Evolutionary conservation across 2,888 invertebrate genomes (phyloP).

Genomic region (Emesis russula): DNA sequence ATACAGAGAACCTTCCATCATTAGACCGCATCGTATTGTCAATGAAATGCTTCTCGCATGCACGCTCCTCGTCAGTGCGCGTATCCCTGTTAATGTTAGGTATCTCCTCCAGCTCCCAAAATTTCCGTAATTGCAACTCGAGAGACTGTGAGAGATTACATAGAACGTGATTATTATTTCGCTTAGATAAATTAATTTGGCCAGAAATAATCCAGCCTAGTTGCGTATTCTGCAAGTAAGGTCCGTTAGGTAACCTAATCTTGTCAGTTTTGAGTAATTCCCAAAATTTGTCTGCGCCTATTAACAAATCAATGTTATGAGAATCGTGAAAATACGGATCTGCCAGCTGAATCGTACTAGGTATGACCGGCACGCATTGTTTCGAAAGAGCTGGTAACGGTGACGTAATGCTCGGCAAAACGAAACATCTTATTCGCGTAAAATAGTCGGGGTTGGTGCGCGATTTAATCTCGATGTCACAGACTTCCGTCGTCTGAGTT

Average conservation of each 20-base stretch:
- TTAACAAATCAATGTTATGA: slow-evolving; percentile 65
- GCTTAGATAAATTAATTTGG: slow-evolving; percentile 40
- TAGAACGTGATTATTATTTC: background rate
- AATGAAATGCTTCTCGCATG: background rate
- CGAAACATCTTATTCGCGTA: slow-evolving; percentile 64
- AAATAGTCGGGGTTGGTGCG: slow-evolving; percentile 26
- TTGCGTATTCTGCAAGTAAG: slow-evolving; percentile 74
- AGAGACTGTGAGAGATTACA: too few species aligned
- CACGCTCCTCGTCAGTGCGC: slow-evolving; percentile 38
- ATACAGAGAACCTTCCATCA: background rate
- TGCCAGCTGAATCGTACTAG: slow-evolving; percentile 54
- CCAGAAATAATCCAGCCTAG: slow-evolving; percentile 84
- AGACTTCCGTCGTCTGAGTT: slow-evolving; percentile 63
- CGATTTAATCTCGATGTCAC: slow-evolving; percentile 71
- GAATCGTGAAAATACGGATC: slow-evolving; percentile 54
- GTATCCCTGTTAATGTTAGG: too few species aligned
- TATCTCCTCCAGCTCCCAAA: too few species aligned
- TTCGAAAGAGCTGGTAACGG: background rate
- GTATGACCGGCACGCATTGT: slow-evolving; percentile 28
- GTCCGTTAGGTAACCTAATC: slow-evolving; percentile 73
- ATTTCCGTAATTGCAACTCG: too few species aligned
- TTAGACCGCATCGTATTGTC: background rate
- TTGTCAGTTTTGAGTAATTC: slow-evolving; percentile 63
- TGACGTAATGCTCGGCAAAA: slow-evolving; percentile 62
- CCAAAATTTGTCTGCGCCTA: slow-evolving; percentile 79